These are phyloP conservation scores for Oncorhynchus gorbuscha DNA, from an alignment of 2,113 vertebrate genomes.

Conservation along the genomic window DNA sequence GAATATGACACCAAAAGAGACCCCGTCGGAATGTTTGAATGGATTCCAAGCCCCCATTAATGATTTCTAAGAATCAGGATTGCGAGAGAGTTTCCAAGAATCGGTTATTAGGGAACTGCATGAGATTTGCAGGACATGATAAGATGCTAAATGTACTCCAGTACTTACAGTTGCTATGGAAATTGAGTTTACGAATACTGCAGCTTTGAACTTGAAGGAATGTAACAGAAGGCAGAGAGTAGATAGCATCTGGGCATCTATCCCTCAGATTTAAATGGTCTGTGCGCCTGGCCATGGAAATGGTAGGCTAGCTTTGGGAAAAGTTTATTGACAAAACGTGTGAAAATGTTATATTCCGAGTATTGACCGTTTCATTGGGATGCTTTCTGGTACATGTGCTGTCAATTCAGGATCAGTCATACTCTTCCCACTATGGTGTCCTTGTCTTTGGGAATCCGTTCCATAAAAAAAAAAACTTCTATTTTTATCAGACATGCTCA, in stretches of 20 bases:
- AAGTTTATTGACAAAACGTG: too few relatives aligned
- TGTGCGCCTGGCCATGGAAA: too few relatives aligned
- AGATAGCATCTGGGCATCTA: too few relatives aligned
- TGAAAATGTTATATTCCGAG: too few relatives aligned
- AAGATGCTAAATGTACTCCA: constrained; percentile 18
- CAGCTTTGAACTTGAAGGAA: background rate
- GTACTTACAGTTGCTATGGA: constrained; percentile 46
- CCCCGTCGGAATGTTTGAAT: constrained; percentile 40
- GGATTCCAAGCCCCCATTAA: constrained; percentile 40
- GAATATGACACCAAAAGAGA: constrained; percentile 40
- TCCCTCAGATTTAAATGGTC: too few relatives aligned
- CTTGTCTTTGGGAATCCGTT: constrained; percentile 48
- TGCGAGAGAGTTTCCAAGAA: constrained; percentile 45
- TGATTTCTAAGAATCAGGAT: constrained; percentile 45
- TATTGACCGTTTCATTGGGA: too few relatives aligned
- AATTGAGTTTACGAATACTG: constrained; percentile 38
- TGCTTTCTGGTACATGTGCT: too few relatives aligned
- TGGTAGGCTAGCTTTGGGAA: too few relatives aligned
- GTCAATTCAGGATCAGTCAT: background rate
- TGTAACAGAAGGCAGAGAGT: background rate
- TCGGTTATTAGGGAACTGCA: constrained; percentile 18
- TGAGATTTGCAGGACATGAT: constrained; percentile 10
- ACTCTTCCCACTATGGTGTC: constrained; percentile 19
- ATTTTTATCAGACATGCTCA: constrained; percentile 65
- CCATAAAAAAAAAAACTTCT: constrained; percentile 25